These are phyloP conservation scores for Leptinotarsa peninsularis DNA, from an alignment of 2,888 invertebrate species.

Conservation along the genomic window DNA sequence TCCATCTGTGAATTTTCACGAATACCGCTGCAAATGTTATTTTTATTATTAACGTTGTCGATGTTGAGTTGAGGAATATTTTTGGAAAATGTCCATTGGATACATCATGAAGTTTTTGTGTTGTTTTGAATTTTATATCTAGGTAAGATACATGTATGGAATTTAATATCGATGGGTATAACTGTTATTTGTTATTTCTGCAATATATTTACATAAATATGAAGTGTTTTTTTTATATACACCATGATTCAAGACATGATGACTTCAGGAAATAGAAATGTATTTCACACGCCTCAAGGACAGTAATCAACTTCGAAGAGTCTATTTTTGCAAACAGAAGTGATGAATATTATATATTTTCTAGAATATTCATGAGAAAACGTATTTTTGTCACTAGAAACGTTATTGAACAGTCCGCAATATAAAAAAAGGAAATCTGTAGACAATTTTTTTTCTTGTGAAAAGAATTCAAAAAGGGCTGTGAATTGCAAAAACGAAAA, in stretches of 20 bases:
- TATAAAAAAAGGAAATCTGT: no score
- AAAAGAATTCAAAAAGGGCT: no score
- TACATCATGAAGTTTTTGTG: constrained; percentile 11
- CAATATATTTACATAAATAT: constrained; percentile 39
- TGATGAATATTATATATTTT: no score
- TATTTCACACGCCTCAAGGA: no score
- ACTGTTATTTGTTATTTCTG: constrained; percentile 39
- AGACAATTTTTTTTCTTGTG: no score
- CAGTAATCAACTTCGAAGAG: no score
- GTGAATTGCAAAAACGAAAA: no score
- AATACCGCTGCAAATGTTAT: constrained; percentile 24
- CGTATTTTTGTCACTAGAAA: no score
- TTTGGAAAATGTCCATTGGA: constrained; percentile 17
- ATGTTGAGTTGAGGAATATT: constrained; percentile 31
- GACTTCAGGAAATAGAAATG: no score
- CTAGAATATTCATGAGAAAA: no score
- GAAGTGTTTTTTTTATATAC: neutral
- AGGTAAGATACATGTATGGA: constrained; percentile 27
- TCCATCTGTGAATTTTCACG: constrained; percentile 26
- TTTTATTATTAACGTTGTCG: constrained; percentile 31
- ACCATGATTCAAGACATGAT: constrained; percentile 22
- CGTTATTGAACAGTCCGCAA: no score
- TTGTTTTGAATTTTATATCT: constrained; percentile 22
- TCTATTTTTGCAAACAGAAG: no score
- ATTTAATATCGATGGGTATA: constrained; percentile 32